phyloP scores from a whole-genome alignment of 2,113 vertebrate genomes.

The Progne subis region DNA sequence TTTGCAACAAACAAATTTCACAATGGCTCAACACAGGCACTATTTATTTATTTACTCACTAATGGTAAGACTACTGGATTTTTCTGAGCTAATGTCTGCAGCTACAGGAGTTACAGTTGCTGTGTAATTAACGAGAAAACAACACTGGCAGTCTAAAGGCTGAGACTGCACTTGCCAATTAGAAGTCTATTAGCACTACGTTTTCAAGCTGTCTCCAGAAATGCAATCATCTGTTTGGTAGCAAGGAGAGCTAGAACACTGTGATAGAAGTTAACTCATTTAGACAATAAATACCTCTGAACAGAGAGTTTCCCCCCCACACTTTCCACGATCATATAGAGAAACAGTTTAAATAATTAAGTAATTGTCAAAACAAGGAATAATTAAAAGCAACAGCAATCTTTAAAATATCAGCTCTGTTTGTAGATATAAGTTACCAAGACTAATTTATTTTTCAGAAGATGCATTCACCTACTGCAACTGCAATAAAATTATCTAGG shows the following conservation, averaged over 20 bases:
- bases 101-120: neutral
- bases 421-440: neutral
- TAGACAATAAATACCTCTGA: neutral
- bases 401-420: neutral
- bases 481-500: neutral
- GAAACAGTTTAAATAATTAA: neutral
- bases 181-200: neutral
- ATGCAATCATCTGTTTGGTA: neutral
- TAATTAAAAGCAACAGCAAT: neutral
- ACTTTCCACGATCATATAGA: neutral
- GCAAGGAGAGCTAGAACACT: neutral
- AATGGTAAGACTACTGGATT: neutral
- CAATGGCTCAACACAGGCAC: neutral
- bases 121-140: neutral
- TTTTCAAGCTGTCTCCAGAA: slow-evolving; percentile 9
- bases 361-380: neutral
- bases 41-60: neutral
- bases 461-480: neutral
- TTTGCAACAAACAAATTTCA: neutral
- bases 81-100: neutral
- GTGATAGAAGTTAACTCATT: neutral
- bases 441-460: neutral
- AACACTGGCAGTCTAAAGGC: neutral
- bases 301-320: neutral
- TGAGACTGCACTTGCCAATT: neutral